A percentile compares a stretch with the other conserved stretches of the same genome.
These are phyloP conservation scores for Mormyrus lacerda DNA, from an alignment of 2,113 vertebrate genomes.

Conservation along the genomic window DNA sequence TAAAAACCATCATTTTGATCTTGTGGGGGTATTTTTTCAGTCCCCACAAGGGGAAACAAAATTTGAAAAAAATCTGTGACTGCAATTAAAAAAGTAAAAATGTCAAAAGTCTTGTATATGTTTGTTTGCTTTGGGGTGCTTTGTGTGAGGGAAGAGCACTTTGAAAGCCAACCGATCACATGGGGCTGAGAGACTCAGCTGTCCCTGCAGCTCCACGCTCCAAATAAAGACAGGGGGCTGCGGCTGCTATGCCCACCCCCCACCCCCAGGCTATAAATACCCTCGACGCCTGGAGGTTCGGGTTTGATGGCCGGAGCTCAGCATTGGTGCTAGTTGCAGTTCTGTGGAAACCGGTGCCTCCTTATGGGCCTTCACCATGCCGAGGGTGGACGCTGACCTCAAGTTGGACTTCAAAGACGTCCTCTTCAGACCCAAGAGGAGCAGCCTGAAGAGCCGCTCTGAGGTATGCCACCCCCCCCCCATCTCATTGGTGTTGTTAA, in stretches of 20 bases:
- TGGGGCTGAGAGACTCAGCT: slow-evolving; percentile 28
- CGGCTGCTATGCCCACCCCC: slow-evolving; percentile 37
- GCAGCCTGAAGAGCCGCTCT: slow-evolving; percentile 91
- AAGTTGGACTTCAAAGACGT: slow-evolving; percentile 99
- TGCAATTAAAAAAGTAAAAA: neutral
- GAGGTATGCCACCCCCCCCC: slow-evolving; percentile 62
- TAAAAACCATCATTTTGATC: neutral
- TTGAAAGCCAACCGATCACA: slow-evolving; percentile 31
- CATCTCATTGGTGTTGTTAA: neutral
- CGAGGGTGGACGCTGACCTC: slow-evolving; percentile 87
- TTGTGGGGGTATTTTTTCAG: neutral
- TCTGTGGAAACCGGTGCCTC: slow-evolving; percentile 20
- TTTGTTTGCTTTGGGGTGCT: neutral
- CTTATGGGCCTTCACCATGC: slow-evolving; percentile 62
- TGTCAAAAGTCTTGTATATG: neutral
- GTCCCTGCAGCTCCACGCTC: slow-evolving; percentile 54
- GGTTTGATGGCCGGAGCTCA: slow-evolving; percentile 65
- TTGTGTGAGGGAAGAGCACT: slow-evolving; percentile 10
- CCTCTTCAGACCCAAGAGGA: slow-evolving; percentile 89
- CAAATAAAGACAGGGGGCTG: slow-evolving; percentile 77
- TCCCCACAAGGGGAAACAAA: neutral
- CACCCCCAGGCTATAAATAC: slow-evolving; percentile 68
- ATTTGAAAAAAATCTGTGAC: neutral
- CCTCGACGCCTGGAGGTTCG: slow-evolving; percentile 52
- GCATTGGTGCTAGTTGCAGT: slow-evolving; percentile 33